A percentile compares a stretch with the other conserved stretches of the same genome.
Conservation (phyloP, 2,888 invertebrate species). For the Caenorhabditis imperialis region DNA sequence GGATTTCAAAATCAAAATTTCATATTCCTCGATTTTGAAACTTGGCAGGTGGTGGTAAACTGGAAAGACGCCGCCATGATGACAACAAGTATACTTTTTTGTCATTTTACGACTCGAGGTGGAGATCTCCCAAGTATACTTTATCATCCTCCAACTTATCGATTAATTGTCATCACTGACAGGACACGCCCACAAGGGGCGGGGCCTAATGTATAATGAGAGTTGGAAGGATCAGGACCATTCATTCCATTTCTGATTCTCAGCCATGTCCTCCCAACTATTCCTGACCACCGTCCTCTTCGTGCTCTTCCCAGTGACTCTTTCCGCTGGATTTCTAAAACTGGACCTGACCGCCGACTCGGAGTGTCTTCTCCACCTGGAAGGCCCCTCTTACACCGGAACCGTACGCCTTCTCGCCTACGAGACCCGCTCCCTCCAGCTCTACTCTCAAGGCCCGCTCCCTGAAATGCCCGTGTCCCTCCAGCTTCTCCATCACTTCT, state of each 20-base stretch:
- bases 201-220: no score
- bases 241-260: background rate
- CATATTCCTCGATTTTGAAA: no score
- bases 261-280: background rate
- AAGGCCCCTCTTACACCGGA: background rate
- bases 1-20: no score
- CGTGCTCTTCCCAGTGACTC: background rate
- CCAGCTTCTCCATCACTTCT: constrained; percentile 25
- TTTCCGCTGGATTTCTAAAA: constrained; percentile 15
- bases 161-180: no score
- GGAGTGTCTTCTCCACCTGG: constrained; percentile 34
- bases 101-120: no score
- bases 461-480: constrained; percentile 7
- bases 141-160: no score
- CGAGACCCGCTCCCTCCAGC: constrained; percentile 9
- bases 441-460: background rate
- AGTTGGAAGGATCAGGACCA: background rate
- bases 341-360: constrained; percentile 17
- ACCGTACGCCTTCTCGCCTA: constrained; percentile 32
- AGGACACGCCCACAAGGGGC: no score
- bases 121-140: no score
- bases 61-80: background rate
- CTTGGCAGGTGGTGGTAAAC: no score
- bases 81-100: background rate
- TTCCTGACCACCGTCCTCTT: background rate